Evolutionary conservation across 2,113 vertebrate species (phyloP).

Genomic region (Miniopterus natalensis): DNA sequence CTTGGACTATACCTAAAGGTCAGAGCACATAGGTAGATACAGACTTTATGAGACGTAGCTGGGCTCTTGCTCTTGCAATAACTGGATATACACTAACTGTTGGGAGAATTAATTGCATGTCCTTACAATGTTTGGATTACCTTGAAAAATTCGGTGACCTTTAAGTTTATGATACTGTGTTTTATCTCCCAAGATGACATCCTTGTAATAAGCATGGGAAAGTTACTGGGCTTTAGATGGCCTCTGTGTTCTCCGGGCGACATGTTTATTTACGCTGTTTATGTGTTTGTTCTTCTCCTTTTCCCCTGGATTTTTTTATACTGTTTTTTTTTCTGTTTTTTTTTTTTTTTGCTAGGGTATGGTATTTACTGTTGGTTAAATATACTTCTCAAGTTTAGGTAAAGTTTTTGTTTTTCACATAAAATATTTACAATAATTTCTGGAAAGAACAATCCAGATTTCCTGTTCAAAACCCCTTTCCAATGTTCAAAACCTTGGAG

Average conservation of each 20-base stretch:
- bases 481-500: constrained; percentile 44
- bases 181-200: constrained; percentile 76
- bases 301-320: constrained; percentile 52
- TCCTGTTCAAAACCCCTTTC: constrained; percentile 67
- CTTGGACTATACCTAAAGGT: constrained; percentile 78
- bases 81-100: constrained; percentile 78
- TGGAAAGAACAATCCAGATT: constrained; percentile 49
- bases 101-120: constrained; percentile 82
- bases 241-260: constrained; percentile 63
- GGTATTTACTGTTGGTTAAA: constrained; percentile 47
- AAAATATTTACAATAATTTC: constrained; percentile 41
- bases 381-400: constrained; percentile 58
- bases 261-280: constrained; percentile 82
- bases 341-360: not conserved
- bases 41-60: constrained; percentile 69
- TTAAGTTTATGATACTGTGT: constrained; percentile 68
- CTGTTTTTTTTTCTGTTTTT: not conserved
- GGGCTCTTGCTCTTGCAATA: constrained; percentile 72
- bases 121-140: constrained; percentile 82
- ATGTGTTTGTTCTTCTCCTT: constrained; percentile 78
- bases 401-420: constrained; percentile 58
- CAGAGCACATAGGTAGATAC: constrained; percentile 76
- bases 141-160: constrained; percentile 83
- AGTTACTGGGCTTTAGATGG: constrained; percentile 65
- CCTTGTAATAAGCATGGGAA: constrained; percentile 73